These are phyloP conservation scores for Dryobota labecula DNA, from an alignment of 2,888 invertebrate species.

Conservation along the genomic window DNA sequence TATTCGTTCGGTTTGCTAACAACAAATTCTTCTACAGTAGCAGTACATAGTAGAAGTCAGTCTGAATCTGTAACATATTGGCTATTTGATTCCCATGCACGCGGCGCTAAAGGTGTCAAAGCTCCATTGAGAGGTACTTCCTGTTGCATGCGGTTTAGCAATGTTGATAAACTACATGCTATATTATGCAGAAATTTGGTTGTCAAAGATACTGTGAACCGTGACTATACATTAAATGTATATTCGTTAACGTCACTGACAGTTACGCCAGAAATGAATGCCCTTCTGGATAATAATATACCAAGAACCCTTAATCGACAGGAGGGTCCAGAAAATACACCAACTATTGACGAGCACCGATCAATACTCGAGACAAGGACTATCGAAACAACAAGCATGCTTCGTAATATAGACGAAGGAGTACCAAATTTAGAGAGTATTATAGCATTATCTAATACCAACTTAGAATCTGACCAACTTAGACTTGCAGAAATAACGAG, in stretches of 20 bases:
- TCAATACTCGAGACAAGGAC: not conserved
- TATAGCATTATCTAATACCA: not conserved
- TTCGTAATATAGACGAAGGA: not conserved
- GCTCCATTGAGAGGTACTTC: not conserved
- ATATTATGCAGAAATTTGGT: not conserved
- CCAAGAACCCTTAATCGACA: not conserved
- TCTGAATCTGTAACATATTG: conserved; percentile 3
- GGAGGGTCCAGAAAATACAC: not conserved
- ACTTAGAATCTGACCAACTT: too few relatives aligned
- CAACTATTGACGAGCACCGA: not conserved
- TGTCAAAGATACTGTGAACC: not conserved
- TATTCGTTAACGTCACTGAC: not conserved
- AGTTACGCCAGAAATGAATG: not conserved
- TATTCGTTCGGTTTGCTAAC: not conserved
- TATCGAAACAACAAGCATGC: conserved; percentile 4
- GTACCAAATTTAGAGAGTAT: not conserved
- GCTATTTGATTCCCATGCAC: not conserved
- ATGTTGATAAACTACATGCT: not conserved
- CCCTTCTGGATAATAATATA: not conserved
- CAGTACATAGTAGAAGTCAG: not conserved
- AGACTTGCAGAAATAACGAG: not conserved
- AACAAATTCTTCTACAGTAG: conserved; percentile 2
- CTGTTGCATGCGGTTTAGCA: not conserved
- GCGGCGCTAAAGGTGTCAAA: not conserved
- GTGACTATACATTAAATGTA: conserved; percentile 1